phyloP scores from a whole-genome alignment of 53 echinoderm and acorn worm species.

The Paracentrotus lividus region DNA sequence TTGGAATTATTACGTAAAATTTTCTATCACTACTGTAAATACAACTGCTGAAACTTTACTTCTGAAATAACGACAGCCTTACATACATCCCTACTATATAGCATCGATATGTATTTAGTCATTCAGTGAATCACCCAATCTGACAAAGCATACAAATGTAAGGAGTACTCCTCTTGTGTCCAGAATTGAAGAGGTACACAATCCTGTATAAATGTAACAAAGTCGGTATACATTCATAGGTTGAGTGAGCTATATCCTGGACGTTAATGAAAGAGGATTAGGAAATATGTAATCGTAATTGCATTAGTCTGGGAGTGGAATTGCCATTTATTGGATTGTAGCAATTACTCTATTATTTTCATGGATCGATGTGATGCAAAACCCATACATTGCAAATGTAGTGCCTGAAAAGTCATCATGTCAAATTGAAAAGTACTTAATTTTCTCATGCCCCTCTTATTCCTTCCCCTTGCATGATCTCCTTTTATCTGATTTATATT shows the following conservation, averaged over 20 bases:
- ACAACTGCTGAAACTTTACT: too few species aligned
- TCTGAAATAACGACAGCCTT: too few species aligned
- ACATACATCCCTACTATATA: too few species aligned
- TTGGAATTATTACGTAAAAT: too few species aligned
- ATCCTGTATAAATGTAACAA: background rate
- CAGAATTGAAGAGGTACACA: background rate
- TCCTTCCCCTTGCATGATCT: background rate
- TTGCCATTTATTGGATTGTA: conserved; percentile 22
- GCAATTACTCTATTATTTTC: conserved; percentile 14
- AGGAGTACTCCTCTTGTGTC: conserved; percentile 22
- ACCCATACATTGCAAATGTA: background rate
- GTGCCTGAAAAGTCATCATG: background rate
- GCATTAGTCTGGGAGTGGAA: conserved; percentile 24
- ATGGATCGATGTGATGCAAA: background rate
- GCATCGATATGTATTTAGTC: background rate
- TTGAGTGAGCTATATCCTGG: background rate
- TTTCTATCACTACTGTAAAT: too few species aligned
- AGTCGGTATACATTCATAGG: background rate
- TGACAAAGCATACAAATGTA: background rate
- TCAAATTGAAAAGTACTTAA: background rate
- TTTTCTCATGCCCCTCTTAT: background rate
- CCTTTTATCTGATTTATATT: too few species aligned
- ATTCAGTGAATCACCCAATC: background rate
- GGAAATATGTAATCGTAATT: conserved; percentile 43
- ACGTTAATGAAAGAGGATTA: conserved; percentile 16